These are phyloP conservation scores for Pandion haliaetus DNA, from an alignment of 2,113 vertebrate species.

Conservation along the genomic window DNA sequence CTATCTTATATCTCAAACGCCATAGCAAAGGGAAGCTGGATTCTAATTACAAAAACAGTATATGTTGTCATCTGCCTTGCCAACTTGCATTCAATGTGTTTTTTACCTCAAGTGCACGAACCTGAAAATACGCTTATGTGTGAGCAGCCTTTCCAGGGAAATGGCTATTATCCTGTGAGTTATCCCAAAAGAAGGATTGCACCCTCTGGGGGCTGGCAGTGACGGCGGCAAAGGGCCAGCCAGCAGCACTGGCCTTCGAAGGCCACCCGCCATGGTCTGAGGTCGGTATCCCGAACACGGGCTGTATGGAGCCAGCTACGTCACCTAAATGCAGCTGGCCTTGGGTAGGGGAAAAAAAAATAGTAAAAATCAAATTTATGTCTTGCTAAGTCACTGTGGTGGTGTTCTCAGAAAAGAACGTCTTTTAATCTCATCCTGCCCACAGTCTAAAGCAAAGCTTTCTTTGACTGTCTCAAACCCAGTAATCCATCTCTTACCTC, in stretches of 20 bases:
- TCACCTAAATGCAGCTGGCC: accelerated
- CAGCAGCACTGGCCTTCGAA: no score
- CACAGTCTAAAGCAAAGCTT: not conserved
- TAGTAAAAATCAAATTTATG: not conserved
- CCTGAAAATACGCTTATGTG: accelerated
- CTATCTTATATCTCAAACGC: not conserved
- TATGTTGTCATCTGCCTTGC: not conserved
- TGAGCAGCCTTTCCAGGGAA: not conserved
- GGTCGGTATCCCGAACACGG: accelerated
- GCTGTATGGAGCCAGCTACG: no score
- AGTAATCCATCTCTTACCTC: not conserved
- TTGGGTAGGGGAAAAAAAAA: not conserved
- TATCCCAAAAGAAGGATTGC: not conserved
- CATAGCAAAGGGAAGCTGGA: not conserved
- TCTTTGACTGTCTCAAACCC: not conserved
- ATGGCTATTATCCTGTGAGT: accelerated
- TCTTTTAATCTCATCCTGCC: not conserved
- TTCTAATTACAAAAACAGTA: not conserved
- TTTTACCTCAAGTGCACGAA: not conserved
- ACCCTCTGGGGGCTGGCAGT: not conserved
- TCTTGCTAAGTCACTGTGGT: not conserved
- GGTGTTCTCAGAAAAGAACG: not conserved
- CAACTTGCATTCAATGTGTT: not conserved
- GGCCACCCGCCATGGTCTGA: not conserved
- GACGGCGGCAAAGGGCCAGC: not conserved